Evolutionary conservation across 2,797 vertebrate genomes (phyloP), one percentile per base, ranked within the genome.

Genomic region (Rhadinocentrus ornatus): DNA sequence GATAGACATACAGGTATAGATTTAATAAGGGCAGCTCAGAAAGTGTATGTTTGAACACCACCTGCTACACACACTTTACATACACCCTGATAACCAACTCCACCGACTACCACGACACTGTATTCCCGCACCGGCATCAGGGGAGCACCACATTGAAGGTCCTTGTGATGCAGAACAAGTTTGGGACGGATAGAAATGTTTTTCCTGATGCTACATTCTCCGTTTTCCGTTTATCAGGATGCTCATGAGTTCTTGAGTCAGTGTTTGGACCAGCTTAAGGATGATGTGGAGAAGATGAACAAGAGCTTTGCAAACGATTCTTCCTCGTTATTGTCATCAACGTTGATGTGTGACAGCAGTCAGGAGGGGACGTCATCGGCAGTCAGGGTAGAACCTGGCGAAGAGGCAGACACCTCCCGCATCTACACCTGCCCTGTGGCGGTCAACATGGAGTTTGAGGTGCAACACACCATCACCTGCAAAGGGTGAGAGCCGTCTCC

Each of bases 231-330:
- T 75, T 3, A 3, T 55, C 75, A 99, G 98, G 98, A 99, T 79
- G 98, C 98, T 37, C 98, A 99, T 63, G 98, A 99, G 91, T 99
- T 99, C 89, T 87, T 99, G 88, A 98, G 98, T 87, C 98, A 99
- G 90, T 99, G 98, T 92, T 92, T 99, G 91, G 98, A 99, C 89
- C 98, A 99, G 88, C 90, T 99, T 62, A 99, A 99, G 85, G 98
- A 99, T 13, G 98, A 99, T n/a, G 96, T 99, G 87, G 98, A 98
- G 83, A 99, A 97, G 78, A 92, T 99, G 81, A 99, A 99, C 90
- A 99, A 97, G 92, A 97, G 91, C 73, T 97, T 95, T 93, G 95
- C 95, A 61, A 96, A 88, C 1, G 97, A 99, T 41, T 52, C 91
- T 1, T 29, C 90, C 0, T 82, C 92, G 0, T 83, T 91, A 1